phyloP scores from a whole-genome alignment of 53 echinoderm and acorn worm species.

The Actinopyga echinites region DNA sequence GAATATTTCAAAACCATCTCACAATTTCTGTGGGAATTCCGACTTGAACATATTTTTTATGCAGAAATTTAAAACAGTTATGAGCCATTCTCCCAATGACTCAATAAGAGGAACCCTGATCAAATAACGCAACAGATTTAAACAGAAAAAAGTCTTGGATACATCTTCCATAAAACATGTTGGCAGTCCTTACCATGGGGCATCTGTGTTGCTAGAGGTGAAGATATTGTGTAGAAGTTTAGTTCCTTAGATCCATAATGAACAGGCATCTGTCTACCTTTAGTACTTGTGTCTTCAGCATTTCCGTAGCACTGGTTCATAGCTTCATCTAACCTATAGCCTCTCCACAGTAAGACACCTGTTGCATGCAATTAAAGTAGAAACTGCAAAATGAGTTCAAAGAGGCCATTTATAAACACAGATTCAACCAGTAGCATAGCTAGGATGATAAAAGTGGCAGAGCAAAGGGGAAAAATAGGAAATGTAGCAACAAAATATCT shows the following conservation, averaged over 20 bases:
- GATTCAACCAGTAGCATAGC: background rate
- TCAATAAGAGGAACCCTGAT: too few relatives aligned
- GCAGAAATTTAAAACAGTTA: too few relatives aligned
- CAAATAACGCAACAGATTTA: too few relatives aligned
- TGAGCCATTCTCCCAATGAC: too few relatives aligned
- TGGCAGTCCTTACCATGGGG: conserved; percentile 78
- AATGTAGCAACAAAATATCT: background rate
- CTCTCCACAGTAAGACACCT: conserved; percentile 96
- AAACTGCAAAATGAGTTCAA: background rate
- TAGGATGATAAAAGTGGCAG: background rate
- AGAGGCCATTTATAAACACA: background rate
- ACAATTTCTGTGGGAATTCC: too few relatives aligned
- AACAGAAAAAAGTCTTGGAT: too few relatives aligned
- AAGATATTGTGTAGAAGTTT: conserved; percentile 92
- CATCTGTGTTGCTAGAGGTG: conserved; percentile 98
- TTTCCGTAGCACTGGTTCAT: conserved; percentile 99
- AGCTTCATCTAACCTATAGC: conserved; percentile 60
- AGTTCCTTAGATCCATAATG: conserved; percentile 95
- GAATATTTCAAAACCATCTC: too few relatives aligned
- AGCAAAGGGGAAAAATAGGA: background rate
- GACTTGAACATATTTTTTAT: too few relatives aligned
- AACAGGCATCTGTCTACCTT: conserved; percentile 97
- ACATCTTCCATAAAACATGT: too few relatives aligned
- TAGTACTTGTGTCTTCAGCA: conserved; percentile 61
- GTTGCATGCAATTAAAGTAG: background rate